A percentile compares a stretch with the other conserved stretches of the same genome.
These are phyloP conservation scores for Apodemus sylvaticus DNA, from an alignment of 2,113 vertebrate species.

Conservation along the genomic window DNA sequence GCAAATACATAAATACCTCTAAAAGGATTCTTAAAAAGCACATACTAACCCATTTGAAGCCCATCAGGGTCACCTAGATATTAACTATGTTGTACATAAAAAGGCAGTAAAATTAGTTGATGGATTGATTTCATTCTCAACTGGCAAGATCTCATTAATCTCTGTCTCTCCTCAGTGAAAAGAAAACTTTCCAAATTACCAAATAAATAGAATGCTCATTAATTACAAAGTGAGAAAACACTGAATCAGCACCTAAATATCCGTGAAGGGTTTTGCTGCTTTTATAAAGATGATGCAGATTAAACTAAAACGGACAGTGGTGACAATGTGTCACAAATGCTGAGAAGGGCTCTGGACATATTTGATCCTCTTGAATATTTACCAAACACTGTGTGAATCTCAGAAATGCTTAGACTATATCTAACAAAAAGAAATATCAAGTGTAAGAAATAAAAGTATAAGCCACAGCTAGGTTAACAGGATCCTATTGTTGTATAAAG, in stretches of 20 bases:
- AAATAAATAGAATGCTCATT: slow-evolving; percentile 49
- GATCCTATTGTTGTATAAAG: slow-evolving; percentile 36
- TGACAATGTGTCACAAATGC: neutral
- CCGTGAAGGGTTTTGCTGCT: neutral
- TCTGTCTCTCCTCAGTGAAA: slow-evolving; percentile 45
- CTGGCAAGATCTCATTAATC: slow-evolving; percentile 52
- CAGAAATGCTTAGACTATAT: neutral
- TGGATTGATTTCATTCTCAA: slow-evolving; percentile 49
- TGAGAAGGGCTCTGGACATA: neutral
- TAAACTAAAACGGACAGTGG: neutral
- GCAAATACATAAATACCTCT: neutral
- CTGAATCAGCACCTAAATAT: slow-evolving; percentile 13
- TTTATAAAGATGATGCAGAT: neutral
- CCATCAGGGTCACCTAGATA: neutral
- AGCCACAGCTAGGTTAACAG: neutral
- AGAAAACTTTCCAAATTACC: slow-evolving; percentile 60
- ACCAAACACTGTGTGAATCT: neutral
- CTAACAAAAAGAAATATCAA: neutral
- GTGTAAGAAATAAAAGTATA: neutral
- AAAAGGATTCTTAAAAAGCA: neutral
- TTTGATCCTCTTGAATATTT: neutral
- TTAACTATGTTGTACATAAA: neutral
- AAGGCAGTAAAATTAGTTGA: slow-evolving; percentile 34
- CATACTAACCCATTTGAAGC: neutral
- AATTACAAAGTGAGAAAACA: slow-evolving; percentile 50